These are phyloP conservation scores for Oeneis ivallda DNA, from an alignment of 2,888 invertebrate genomes.

Conservation along the genomic window DNA sequence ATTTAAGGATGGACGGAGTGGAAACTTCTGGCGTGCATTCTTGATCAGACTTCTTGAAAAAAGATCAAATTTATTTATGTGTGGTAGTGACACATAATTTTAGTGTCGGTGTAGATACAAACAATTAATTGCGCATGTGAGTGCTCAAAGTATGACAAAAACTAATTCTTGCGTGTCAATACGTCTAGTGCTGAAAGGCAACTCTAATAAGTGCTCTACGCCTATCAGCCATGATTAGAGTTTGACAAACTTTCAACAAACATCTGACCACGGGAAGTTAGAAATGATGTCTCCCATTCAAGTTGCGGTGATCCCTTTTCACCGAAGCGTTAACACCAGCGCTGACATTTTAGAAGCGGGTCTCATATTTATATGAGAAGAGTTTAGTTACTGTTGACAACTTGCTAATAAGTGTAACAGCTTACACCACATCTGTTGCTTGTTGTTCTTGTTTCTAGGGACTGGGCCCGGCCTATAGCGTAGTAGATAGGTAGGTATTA, in stretches of 20 bases:
- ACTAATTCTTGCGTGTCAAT: too few relatives aligned
- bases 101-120: too few relatives aligned
- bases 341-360: conserved; percentile 20
- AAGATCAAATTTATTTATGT: too few relatives aligned
- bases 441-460: conserved; percentile 3
- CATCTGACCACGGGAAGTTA: conserved; percentile 8
- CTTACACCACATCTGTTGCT: conserved; percentile 2
- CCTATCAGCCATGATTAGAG: background rate
- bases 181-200: too few relatives aligned
- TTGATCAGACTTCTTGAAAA: too few relatives aligned
- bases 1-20: too few relatives aligned
- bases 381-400: conserved; percentile 19
- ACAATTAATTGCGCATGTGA: too few relatives aligned
- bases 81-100: too few relatives aligned
- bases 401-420: conserved; percentile 3
- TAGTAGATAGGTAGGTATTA: background rate
- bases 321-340: conserved; percentile 1
- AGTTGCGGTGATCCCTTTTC: conserved; percentile 23
- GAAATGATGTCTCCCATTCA: conserved; percentile 21
- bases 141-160: too few relatives aligned
- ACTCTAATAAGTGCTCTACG: too few relatives aligned
- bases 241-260: conserved; percentile 14
- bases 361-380: conserved; percentile 13
- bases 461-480: background rate
- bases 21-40: too few relatives aligned